Conservation (phyloP, 37 sponge, comb jelly and placozoan genomes). For the Cladorhizidae sp. region DNA sequence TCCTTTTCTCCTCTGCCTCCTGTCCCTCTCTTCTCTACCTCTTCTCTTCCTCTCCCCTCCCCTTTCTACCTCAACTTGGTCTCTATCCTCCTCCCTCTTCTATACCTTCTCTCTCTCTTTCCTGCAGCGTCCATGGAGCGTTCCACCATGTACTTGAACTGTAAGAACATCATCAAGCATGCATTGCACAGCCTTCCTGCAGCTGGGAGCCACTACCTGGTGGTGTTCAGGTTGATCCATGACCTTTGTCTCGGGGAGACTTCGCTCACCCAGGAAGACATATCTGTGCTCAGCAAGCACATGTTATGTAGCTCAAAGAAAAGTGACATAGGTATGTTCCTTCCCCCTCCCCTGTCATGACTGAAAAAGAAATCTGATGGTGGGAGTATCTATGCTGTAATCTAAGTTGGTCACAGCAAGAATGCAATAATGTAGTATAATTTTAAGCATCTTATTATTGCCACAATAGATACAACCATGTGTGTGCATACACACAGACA, state of each 20-base stretch:
- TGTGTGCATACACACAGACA: too few relatives aligned
- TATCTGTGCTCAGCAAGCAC: conserved; percentile 8
- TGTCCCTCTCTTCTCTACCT: neutral
- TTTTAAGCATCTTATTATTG: too few relatives aligned
- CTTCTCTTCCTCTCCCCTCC: neutral
- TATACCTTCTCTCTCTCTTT: neutral
- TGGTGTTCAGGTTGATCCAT: conserved; percentile 33
- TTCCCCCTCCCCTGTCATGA: neutral
- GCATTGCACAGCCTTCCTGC: conserved; percentile 6
- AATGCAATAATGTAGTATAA: too few relatives aligned
- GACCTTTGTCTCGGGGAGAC: conserved; percentile 20
- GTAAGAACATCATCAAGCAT: conserved; percentile 33
- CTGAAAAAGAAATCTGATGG: too few relatives aligned
- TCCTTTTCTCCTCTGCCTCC: neutral
- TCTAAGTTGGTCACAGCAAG: too few relatives aligned
- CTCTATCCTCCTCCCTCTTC: neutral
- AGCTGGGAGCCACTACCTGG: conserved; percentile 22
- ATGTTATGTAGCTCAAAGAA: neutral
- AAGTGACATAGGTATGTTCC: neutral
- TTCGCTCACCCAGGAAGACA: conserved; percentile 16
- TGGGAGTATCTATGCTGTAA: too few relatives aligned
- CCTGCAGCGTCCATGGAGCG: neutral
- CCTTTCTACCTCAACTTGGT: conserved; percentile 3
- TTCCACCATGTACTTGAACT: neutral
- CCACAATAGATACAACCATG: too few relatives aligned